These are phyloP conservation scores for Epinephelus awoara DNA, from an alignment of 2,797 vertebrate species.

Conservation along the genomic window DNA sequence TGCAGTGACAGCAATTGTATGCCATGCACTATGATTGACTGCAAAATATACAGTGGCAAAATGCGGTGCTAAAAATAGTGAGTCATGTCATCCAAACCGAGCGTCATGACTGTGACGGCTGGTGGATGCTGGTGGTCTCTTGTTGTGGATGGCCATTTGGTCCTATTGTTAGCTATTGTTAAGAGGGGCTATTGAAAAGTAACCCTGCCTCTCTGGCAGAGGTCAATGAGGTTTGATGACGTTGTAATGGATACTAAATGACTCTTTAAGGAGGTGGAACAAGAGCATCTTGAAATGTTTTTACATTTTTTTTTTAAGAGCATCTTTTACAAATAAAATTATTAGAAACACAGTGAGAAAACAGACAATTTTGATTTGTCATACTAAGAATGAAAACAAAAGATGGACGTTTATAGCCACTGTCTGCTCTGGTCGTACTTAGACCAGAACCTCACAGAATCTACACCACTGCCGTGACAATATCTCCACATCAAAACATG, in stretches of 20 bases:
- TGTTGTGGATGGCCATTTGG: constrained; percentile 85
- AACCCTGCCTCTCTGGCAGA: constrained; percentile 63
- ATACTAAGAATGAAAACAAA: constrained; percentile 24
- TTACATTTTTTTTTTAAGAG: constrained; percentile 22
- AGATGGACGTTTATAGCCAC: neutral
- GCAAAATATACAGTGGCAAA: constrained; percentile 51
- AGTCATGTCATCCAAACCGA: constrained; percentile 59
- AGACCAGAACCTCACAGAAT: constrained; percentile 26
- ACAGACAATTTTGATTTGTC: constrained; percentile 1
- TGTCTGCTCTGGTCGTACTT: constrained; percentile 25
- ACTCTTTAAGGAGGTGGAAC: constrained; percentile 67
- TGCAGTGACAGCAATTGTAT: constrained; percentile 10
- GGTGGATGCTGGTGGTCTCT: constrained; percentile 83
- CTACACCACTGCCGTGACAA: constrained; percentile 52
- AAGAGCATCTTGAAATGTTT: constrained; percentile 38
- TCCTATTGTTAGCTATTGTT: constrained; percentile 84
- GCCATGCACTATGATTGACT: constrained; percentile 25
- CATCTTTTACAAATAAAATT: neutral
- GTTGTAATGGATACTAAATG: constrained; percentile 75
- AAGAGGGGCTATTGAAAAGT: constrained; percentile 60
- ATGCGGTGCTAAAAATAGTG: constrained; percentile 59
- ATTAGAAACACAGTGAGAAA: neutral
- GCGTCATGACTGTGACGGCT: constrained; percentile 77
- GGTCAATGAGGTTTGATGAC: constrained; percentile 78
- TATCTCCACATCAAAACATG: constrained; percentile 69